These are phyloP conservation scores for Siniperca knerii DNA, from an alignment of 2,113 vertebrate species.

Conservation along the genomic window DNA sequence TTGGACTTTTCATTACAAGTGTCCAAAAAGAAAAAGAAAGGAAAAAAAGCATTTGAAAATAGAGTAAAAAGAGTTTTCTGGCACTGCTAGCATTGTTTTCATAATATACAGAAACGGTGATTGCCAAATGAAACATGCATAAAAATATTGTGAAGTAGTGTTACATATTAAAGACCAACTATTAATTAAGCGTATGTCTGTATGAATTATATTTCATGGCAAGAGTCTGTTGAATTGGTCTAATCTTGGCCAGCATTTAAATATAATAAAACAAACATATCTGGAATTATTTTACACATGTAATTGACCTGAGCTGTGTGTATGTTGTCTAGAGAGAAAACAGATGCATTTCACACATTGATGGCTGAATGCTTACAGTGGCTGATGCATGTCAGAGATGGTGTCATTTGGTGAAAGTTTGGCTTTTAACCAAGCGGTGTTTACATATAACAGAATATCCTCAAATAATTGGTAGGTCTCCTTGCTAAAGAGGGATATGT, in stretches of 20 bases:
- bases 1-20: conserved; percentile 16
- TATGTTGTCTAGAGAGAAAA: conserved; percentile 16
- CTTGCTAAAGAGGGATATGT: conserved; percentile 74
- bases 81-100: conserved; percentile 32
- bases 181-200: conserved; percentile 22
- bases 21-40: not conserved
- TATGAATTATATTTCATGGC: conserved; percentile 38
- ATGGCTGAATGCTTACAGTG: conserved; percentile 18
- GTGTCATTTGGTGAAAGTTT: conserved; percentile 50
- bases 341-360: conserved; percentile 42
- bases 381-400: conserved; percentile 41
- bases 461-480: conserved; percentile 63
- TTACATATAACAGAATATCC: conserved; percentile 53
- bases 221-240: conserved; percentile 3
- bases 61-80: conserved; percentile 16
- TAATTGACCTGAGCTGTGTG: conserved; percentile 23
- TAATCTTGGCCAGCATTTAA: conserved; percentile 26
- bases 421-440: conserved; percentile 60
- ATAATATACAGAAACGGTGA: conserved; percentile 27
- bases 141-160: conserved; percentile 38
- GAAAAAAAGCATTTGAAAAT: conserved; percentile 27
- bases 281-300: conserved; percentile 21
- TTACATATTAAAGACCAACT: conserved; percentile 34
- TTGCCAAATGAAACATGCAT: conserved; percentile 38
- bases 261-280: conserved; percentile 30